Percentiles rank a stretch among this genome's conserved stretches.
Conservation (phyloP, 2,113 vertebrate species). For the Dasyurus viverrinus region DNA sequence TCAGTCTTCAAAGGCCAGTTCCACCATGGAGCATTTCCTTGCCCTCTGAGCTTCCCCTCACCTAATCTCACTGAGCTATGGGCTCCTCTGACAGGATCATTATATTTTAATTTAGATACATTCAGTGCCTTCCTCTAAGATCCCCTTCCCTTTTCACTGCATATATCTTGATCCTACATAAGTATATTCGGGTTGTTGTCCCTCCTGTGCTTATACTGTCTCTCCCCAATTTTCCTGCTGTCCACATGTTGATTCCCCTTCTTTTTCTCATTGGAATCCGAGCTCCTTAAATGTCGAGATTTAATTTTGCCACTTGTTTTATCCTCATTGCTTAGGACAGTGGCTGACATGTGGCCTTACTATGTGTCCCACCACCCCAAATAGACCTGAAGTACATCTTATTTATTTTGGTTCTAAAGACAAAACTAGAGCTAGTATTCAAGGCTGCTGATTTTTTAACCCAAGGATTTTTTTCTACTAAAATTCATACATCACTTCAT, state of each 20-base stretch:
- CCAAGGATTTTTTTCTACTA: neutral
- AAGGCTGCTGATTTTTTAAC: neutral
- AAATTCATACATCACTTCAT: neutral
- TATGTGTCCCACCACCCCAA: neutral
- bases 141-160: neutral
- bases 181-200: neutral
- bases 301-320: neutral
- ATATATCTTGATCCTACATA: neutral
- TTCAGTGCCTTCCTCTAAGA: neutral
- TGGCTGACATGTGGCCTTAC: neutral
- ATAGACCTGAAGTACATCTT: neutral
- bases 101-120: neutral
- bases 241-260: neutral
- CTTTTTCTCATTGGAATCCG: neutral
- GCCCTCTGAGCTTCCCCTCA: neutral
- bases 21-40: neutral
- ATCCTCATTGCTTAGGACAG: neutral
- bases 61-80: neutral
- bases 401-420: neutral
- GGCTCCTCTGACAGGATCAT: neutral
- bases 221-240: neutral
- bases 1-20: neutral
- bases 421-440: neutral
- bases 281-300: neutral
- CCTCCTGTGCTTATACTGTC: no score